Conservation (phyloP, 2,113 vertebrate genomes). For the Potamarius usumacintae region DNA sequence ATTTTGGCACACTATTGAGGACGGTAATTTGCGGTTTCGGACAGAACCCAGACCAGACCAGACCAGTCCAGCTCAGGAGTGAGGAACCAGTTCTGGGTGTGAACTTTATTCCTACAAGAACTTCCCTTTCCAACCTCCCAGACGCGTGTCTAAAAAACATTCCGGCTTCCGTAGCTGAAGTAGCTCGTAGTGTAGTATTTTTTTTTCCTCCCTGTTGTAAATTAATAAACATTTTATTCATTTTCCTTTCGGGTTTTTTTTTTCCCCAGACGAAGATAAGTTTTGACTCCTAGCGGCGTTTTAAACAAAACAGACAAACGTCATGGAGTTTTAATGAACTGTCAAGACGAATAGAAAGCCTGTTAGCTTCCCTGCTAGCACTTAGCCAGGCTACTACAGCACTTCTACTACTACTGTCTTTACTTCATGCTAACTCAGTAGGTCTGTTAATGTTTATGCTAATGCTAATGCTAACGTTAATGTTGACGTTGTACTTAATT, state of each 20-base stretch:
- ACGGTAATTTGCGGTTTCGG: neutral
- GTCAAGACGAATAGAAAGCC: constrained; percentile 42
- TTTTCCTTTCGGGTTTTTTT: constrained; percentile 9
- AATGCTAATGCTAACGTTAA: neutral
- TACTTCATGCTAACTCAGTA: neutral
- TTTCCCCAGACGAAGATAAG: neutral
- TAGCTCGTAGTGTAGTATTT: constrained; percentile 44
- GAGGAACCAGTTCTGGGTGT: constrained; percentile 42
- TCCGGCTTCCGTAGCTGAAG: constrained; percentile 57
- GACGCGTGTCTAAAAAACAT: constrained; percentile 1
- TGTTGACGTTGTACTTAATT: neutral
- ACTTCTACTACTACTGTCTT: neutral
- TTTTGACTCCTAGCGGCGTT: neutral
- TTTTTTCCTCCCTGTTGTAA: constrained; percentile 11
- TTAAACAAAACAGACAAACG: neutral
- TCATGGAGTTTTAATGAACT: constrained; percentile 40
- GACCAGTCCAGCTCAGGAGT: neutral
- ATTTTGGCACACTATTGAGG: neutral
- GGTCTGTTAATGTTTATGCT: neutral
- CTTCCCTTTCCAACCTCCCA: neutral
- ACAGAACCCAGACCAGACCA: neutral
- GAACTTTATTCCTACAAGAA: neutral
- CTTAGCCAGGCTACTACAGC: constrained; percentile 3
- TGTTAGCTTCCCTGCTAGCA: constrained; percentile 21
- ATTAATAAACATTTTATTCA: neutral